Percentiles rank a stretch among this genome's conserved stretches.
Conservation (phyloP, 2,888 invertebrate genomes). For the Cephonodes hylas region DNA sequence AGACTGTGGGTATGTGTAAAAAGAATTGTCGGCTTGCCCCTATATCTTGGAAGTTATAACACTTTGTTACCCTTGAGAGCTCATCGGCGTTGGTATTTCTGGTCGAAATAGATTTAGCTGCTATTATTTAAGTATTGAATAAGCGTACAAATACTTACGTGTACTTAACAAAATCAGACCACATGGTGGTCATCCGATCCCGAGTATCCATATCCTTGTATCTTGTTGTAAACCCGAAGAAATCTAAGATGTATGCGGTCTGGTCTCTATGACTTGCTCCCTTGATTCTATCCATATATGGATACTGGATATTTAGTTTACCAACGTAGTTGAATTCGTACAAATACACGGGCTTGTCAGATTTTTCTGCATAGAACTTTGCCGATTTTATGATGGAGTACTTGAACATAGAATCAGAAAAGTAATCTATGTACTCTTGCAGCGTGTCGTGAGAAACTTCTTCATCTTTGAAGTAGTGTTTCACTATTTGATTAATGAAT, state of each 20-base stretch:
- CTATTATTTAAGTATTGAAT: not conserved
- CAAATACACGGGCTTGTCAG: conserved; percentile 50
- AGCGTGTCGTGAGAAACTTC: conserved; percentile 46
- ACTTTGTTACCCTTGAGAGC: too few relatives aligned
- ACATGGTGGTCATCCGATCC: conserved; percentile 65
- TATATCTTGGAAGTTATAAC: too few relatives aligned
- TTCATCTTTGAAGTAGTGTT: conserved; percentile 58
- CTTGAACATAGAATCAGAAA: conserved; percentile 71
- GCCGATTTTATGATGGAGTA: conserved; percentile 63
- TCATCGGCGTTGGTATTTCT: too few relatives aligned
- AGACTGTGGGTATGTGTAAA: too few relatives aligned
- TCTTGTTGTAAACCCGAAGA: conserved; percentile 52
- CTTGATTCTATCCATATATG: conserved; percentile 57
- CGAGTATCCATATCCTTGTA: conserved; percentile 59
- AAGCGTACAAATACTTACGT: conserved; percentile 50
- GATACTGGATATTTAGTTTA: conserved; percentile 56
- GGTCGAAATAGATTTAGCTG: too few relatives aligned
- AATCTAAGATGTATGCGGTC: conserved; percentile 64
- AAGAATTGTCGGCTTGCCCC: too few relatives aligned
- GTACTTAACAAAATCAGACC: conserved; percentile 66
- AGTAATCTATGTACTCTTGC: conserved; percentile 61
- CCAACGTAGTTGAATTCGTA: conserved; percentile 71
- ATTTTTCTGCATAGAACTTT: conserved; percentile 48
- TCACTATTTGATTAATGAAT: conserved; percentile 45
- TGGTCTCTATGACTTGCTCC: conserved; percentile 74